phyloP scores from a whole-genome alignment of 2,797 vertebrate genomes.

The Coluber constrictor region DNA sequence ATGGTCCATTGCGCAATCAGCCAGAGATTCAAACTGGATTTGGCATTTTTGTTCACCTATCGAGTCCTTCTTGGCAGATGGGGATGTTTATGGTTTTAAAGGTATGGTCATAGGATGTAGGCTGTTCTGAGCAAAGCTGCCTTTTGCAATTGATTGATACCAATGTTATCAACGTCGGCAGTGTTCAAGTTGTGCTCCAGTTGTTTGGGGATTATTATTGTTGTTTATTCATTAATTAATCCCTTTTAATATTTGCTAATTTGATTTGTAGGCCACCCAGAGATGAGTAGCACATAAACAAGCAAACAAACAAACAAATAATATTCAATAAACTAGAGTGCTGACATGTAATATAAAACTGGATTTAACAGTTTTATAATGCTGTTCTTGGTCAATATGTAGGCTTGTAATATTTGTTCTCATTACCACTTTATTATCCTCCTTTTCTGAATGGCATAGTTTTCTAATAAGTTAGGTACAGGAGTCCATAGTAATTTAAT shows the following conservation, averaged over 20 bases:
- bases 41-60: background rate
- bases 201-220: background rate
- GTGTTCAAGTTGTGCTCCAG: background rate
- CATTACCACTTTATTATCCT: background rate
- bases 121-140: background rate
- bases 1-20: background rate
- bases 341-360: background rate
- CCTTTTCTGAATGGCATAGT: background rate
- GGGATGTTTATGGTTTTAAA: background rate
- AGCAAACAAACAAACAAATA: background rate
- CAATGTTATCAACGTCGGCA: background rate
- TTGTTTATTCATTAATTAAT: background rate
- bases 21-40: background rate
- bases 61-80: background rate
- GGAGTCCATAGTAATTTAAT: background rate
- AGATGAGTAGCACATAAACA: background rate
- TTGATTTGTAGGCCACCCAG: background rate
- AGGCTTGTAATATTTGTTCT: background rate
- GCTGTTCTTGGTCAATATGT: background rate
- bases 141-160: background rate
- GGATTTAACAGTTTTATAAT: background rate
- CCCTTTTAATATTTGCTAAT: background rate
- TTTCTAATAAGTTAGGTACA: background rate
- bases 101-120: background rate
- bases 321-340: background rate